Evolutionary conservation across 2,888 invertebrate species (phyloP).

Genomic region (Campaea margaritaria): DNA sequence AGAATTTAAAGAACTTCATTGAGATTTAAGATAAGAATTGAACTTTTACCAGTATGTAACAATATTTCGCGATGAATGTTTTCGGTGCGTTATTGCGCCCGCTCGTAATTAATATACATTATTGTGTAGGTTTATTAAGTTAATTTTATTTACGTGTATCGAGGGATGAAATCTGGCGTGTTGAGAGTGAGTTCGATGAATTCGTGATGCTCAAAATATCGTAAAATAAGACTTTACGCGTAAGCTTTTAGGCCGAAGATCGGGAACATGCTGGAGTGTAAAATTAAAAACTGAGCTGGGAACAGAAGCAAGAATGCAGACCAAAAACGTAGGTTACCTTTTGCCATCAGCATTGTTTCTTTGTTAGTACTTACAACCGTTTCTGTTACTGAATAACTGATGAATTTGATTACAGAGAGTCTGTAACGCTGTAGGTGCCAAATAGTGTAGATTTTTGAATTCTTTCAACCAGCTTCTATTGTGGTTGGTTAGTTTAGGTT

Average conservation of each 20-base stretch:
- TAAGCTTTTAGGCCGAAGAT: constrained; percentile 64
- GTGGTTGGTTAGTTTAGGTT: constrained; percentile 79
- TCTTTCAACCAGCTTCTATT: constrained; percentile 73
- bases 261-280: constrained; percentile 50
- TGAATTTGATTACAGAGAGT: constrained; percentile 54
- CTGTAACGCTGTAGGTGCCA: constrained; percentile 80
- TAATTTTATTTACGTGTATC: constrained; percentile 80
- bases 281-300: constrained; percentile 49
- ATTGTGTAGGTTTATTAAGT: constrained; percentile 79
- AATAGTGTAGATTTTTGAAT: constrained; percentile 76
- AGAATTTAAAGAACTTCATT: constrained; percentile 77
- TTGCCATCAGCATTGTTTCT: constrained; percentile 75
- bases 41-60: constrained; percentile 78
- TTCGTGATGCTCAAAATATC: constrained; percentile 78
- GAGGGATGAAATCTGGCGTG: constrained; percentile 77
- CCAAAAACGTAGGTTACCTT: constrained; percentile 84
- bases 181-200: constrained; percentile 60
- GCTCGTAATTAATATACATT: constrained; percentile 76
- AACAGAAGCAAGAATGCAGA: constrained; percentile 69
- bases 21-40: constrained; percentile 80
- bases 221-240: constrained; percentile 60
- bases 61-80: constrained; percentile 85
- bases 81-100: constrained; percentile 76
- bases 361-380: constrained; percentile 67
- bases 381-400: constrained; percentile 46